Evolutionary conservation across 2,888 invertebrate species (phyloP).

Genomic region (Omphaloscelis lunosa): DNA sequence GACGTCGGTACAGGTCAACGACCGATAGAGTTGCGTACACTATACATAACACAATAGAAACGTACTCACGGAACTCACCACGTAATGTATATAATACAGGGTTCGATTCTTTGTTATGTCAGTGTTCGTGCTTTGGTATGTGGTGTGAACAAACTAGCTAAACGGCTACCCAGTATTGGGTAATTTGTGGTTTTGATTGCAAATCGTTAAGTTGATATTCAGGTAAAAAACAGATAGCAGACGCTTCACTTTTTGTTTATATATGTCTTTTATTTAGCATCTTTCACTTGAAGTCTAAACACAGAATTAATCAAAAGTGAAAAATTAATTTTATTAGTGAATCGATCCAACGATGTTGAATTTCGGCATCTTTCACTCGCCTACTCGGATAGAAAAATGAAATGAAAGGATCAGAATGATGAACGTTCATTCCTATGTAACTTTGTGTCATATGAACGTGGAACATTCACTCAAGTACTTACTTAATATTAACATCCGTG

Average conservation of each 20-base stretch:
- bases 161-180: conserved; percentile 9
- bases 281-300: background rate
- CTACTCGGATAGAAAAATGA: background rate
- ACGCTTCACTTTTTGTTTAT: no score
- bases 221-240: background rate
- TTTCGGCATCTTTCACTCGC: background rate
- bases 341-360: background rate
- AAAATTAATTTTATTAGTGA: no score
- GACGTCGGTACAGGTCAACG: conserved; percentile 51
- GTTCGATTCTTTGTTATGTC: conserved; percentile 50
- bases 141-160: conserved; percentile 41
- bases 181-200: background rate
- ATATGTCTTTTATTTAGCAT: background rate
- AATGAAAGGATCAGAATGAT: background rate
- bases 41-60: conserved; percentile 52
- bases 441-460: background rate
- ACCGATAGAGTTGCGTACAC: conserved; percentile 51
- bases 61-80: conserved; percentile 43
- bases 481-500: background rate
- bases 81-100: conserved; percentile 53
- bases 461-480: background rate
- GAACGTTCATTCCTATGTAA: background rate
- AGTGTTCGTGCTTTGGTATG: conserved; percentile 26
- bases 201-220: background rate
- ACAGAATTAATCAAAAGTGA: background rate